phyloP scores from a whole-genome alignment of 2,888 invertebrate species.

The Trichopoda pennipes region DNA sequence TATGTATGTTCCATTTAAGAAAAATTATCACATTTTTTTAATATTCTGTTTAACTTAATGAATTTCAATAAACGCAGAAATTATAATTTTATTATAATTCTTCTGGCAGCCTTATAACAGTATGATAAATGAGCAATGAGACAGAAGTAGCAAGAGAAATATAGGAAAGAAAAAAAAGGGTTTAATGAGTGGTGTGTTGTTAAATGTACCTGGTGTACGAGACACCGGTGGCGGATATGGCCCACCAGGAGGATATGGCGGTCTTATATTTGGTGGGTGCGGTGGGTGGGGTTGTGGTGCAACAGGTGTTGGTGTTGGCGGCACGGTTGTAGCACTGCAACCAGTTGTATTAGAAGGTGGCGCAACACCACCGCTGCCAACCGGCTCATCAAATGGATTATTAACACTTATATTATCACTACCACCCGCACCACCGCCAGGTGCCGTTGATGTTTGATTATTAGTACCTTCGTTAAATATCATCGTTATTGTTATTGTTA shows the following conservation, averaged over 20 bases:
- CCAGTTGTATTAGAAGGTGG: constrained; percentile 69
- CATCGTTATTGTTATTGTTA: too few relatives aligned
- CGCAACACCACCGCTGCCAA: constrained; percentile 72
- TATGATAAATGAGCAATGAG: constrained; percentile 39
- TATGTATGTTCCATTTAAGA: too few relatives aligned
- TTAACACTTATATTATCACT: constrained; percentile 91
- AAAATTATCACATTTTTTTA: too few relatives aligned
- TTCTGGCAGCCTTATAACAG: constrained; percentile 34
- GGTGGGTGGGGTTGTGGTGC: constrained; percentile 74
- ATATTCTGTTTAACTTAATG: too few relatives aligned
- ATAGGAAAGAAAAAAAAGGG: constrained; percentile 22
- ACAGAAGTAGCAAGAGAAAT: constrained; percentile 25
- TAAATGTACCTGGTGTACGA: constrained; percentile 81
- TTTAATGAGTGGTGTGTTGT: constrained; percentile 65
- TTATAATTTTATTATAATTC: background rate
- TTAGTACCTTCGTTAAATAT: constrained; percentile 72
- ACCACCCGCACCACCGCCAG: constrained; percentile 73
- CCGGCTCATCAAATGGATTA: constrained; percentile 91
- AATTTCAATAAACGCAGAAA: too few relatives aligned
- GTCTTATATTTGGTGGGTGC: constrained; percentile 73
- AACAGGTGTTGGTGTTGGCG: constrained; percentile 72
- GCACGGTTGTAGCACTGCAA: constrained; percentile 64
- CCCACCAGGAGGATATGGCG: constrained; percentile 74
- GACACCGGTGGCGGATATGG: constrained; percentile 78
- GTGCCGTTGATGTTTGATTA: constrained; percentile 74